Percentiles rank a stretch among this genome's conserved stretches.
Evolutionary conservation across 1,140 invertebrate genomes (phyloP).

Genomic region (Dysdera silvatica): DNA sequence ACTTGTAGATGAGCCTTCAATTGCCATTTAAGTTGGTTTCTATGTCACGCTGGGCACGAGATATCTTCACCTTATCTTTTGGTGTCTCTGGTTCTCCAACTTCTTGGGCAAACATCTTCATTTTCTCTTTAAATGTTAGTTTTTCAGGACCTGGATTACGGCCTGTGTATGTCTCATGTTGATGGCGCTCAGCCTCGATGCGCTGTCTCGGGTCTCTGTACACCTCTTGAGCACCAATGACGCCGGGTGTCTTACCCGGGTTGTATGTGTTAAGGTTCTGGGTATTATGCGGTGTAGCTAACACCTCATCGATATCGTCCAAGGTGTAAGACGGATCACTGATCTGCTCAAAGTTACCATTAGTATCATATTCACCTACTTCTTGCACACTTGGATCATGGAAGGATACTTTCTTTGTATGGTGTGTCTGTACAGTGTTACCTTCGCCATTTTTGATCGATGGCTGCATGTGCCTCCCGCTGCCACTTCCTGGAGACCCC

Average conservation of each 20-base stretch:
- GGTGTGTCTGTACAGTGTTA: constrained; percentile 18
- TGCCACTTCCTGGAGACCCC: not conserved
- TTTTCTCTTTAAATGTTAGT: constrained; percentile 87
- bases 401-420: constrained; percentile 38
- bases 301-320: constrained; percentile 36
- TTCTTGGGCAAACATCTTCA: constrained; percentile 94
- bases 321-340: constrained; percentile 17
- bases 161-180: constrained; percentile 59
- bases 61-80: constrained; percentile 86
- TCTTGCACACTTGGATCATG: constrained; percentile 32
- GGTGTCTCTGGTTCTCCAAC: constrained; percentile 73
- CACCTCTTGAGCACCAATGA: constrained; percentile 88
- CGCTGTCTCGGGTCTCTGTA: constrained; percentile 79
- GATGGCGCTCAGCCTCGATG: constrained; percentile 62
- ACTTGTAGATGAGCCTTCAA: not conserved
- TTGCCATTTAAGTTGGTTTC: constrained; percentile 46
- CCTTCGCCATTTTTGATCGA: constrained; percentile 23
- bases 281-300: constrained; percentile 30
- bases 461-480: constrained; percentile 4
- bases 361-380: constrained; percentile 21
- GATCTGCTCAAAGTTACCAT: constrained; percentile 16
- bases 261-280: constrained; percentile 30
- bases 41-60: constrained; percentile 82
- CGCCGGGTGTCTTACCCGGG: constrained; percentile 62
- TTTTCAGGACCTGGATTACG: constrained; percentile 69